A percentile compares a stretch with the other conserved stretches of the same genome.
phyloP scores from a whole-genome alignment of 2,888 invertebrate genomes.

The Phaonia tiefii region DNA sequence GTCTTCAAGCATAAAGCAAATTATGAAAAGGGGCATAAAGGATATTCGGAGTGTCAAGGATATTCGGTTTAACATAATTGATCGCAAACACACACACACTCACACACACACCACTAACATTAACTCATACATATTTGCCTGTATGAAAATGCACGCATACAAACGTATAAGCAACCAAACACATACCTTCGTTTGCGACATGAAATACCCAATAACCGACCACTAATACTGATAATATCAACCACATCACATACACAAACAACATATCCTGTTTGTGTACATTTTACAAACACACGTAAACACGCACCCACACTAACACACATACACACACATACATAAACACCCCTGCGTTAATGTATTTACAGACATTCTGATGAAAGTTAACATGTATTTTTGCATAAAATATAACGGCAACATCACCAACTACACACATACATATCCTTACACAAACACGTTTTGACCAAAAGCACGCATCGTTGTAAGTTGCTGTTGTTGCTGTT shows the following conservation, averaged over 20 bases:
- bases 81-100: background rate
- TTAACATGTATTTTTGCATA: slow-evolving; percentile 32
- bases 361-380: slow-evolving; percentile 16
- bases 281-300: too few relatives aligned
- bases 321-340: slow-evolving; percentile 18
- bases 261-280: too few relatives aligned
- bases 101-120: background rate
- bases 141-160: background rate
- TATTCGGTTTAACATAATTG: background rate
- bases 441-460: background rate
- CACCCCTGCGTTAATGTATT: background rate
- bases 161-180: too few relatives aligned
- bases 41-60: background rate
- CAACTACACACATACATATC: background rate
- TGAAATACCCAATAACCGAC: slow-evolving; percentile 34
- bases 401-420: background rate
- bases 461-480: background rate
- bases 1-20: too few relatives aligned
- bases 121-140: background rate
- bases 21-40: too few relatives aligned
- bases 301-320: background rate
- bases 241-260: slow-evolving; percentile 44
- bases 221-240: slow-evolving; percentile 59
- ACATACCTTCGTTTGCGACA: slow-evolving; percentile 8
- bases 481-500: slow-evolving; percentile 36